A percentile compares a stretch with the other conserved stretches of the same genome.
phyloP scores from a whole-genome alignment of 2,888 invertebrate species.

The Geophilus truncorum region DNA sequence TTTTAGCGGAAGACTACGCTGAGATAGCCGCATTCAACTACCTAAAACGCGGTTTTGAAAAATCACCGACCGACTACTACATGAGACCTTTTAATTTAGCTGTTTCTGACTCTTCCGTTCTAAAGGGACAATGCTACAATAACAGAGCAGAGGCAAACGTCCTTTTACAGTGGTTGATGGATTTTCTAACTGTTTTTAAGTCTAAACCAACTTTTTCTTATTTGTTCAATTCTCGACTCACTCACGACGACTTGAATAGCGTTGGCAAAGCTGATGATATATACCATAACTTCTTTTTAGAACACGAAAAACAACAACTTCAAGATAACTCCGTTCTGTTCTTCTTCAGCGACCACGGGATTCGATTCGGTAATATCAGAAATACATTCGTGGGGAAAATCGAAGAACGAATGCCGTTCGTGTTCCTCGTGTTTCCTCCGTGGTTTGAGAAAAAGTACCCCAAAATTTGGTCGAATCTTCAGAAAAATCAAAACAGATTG shows the following conservation, averaged over 20 bases:
- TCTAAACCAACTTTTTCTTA: constrained; percentile 13
- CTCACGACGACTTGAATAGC: constrained; percentile 66
- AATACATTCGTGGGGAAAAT: constrained; percentile 57
- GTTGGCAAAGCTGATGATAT: constrained; percentile 67
- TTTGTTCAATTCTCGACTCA: constrained; percentile 18
- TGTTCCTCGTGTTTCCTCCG: constrained; percentile 67
- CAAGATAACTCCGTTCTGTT: constrained; percentile 39
- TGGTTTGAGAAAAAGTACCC: constrained; percentile 63
- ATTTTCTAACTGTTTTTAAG: constrained; percentile 25
- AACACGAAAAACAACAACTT: too few relatives aligned
- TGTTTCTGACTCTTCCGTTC: constrained; percentile 61
- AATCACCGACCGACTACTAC: constrained; percentile 76
- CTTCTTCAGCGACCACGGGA: constrained; percentile 49
- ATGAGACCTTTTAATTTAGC: constrained; percentile 66
- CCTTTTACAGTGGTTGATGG: background rate
- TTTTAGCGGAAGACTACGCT: constrained; percentile 72
- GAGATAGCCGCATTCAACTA: constrained; percentile 70
- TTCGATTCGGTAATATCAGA: constrained; percentile 46
- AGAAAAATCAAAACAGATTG: constrained; percentile 62
- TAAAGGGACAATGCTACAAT: constrained; percentile 66
- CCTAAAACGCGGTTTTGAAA: constrained; percentile 64
- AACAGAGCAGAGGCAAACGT: constrained; percentile 51
- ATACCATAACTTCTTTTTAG: constrained; percentile 52
- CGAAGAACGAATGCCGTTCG: constrained; percentile 80
- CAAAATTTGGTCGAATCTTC: constrained; percentile 60